Percentiles rank a stretch among this genome's conserved stretches.
Conservation (phyloP, 2,113 vertebrate species). For the Dolichotis patagonum region DNA sequence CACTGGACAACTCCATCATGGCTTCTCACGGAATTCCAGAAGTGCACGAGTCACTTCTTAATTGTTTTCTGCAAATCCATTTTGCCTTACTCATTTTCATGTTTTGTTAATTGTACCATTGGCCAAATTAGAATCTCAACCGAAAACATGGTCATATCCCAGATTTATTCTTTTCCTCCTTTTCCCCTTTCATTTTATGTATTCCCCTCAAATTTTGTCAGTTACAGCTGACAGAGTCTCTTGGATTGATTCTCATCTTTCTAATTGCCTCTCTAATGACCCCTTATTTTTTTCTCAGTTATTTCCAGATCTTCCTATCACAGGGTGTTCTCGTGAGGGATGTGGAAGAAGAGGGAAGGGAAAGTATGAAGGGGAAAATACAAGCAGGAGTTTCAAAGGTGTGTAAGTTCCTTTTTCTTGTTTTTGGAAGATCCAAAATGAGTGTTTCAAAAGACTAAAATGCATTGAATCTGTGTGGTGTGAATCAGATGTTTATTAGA, state of each 20-base stretch:
- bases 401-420: not conserved
- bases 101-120: not conserved
- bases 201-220: not conserved
- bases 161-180: not conserved
- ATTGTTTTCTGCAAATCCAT: not conserved
- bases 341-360: not conserved
- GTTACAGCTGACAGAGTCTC: not conserved
- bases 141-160: not conserved
- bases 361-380: not conserved
- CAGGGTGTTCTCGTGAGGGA: not conserved
- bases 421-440: not conserved
- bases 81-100: not conserved
- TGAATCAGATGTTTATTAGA: not conserved
- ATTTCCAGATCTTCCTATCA: not conserved
- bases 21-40: not conserved
- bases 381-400: not conserved
- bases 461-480: not conserved
- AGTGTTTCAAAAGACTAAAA: not conserved
- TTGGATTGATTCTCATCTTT: not conserved
- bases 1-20: fast-evolving
- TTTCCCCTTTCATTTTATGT: not conserved
- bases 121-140: not conserved
- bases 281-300: not conserved
- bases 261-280: not conserved
- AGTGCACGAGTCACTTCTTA: not conserved